These are phyloP conservation scores for Hybos culiciformis DNA, from an alignment of 2,888 invertebrate genomes.

Conservation along the genomic window DNA sequence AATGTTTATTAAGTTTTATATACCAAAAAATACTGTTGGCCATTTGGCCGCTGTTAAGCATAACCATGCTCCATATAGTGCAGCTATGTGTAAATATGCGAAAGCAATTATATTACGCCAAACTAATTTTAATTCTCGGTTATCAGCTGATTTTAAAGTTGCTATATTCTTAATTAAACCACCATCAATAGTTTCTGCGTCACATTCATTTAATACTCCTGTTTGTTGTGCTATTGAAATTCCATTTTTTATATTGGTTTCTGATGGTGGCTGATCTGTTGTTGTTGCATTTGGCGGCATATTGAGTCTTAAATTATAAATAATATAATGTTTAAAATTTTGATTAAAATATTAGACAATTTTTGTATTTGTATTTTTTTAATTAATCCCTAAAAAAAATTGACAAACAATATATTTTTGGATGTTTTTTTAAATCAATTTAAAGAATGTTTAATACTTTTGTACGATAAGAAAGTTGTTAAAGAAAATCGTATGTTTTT, in stretches of 20 bases:
- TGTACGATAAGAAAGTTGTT: no score
- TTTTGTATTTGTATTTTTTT: not conserved
- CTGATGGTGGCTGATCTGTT: slow-evolving; percentile 30
- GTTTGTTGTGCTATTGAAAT: slow-evolving; percentile 31
- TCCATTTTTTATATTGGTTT: slow-evolving; percentile 19
- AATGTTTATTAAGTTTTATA: slow-evolving; percentile 28
- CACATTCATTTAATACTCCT: slow-evolving; percentile 50
- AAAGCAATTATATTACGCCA: slow-evolving; percentile 78
- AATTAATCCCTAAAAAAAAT: no score
- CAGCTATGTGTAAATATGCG: slow-evolving; percentile 57
- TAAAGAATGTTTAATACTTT: no score
- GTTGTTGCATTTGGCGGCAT: slow-evolving; percentile 44
- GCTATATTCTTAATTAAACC: slow-evolving; percentile 44
- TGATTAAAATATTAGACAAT: no score
- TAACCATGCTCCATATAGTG: slow-evolving; percentile 61
- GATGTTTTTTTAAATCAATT: no score
- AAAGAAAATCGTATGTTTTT: no score
- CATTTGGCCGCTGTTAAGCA: slow-evolving; percentile 60
- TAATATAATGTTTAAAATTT: slow-evolving; percentile 6
- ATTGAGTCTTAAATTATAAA: slow-evolving; percentile 19
- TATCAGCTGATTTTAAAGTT: slow-evolving; percentile 42
- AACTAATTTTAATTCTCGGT: slow-evolving; percentile 47
- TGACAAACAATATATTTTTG: no score
- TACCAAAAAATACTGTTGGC: slow-evolving; percentile 57
- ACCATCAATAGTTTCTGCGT: slow-evolving; percentile 49